Evolutionary conservation across 2,888 invertebrate genomes (phyloP), one percentile per base, ranked within the genome.

Genomic region (Rugalucina vietnamica): DNA sequence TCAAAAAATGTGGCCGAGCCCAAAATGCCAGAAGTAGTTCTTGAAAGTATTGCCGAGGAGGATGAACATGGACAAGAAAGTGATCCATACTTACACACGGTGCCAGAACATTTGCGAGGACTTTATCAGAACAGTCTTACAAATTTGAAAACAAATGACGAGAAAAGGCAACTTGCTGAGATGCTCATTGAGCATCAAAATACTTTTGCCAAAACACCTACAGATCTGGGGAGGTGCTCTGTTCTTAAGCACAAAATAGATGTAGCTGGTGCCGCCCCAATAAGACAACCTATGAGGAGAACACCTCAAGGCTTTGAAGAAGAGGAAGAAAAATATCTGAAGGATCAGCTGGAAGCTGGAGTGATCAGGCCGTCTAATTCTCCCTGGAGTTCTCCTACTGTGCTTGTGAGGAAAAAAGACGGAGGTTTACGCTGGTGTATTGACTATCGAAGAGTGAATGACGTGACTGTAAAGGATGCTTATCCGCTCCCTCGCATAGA

Each of bases 371-470:
- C 76, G 24, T 82, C 77, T 37, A 69, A 27, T 1, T 65, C 60
- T 21, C 77, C 82, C n/a, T 77, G 77, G 77, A 54, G 36, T 50
- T 37, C 73, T 14, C 74, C 77, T 4, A 77, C 73, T 27, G 54
- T 73, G 5, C 29, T 77, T 8, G 72, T 57, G 2, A 54, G n/a
- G 8, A 77, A 77, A 24, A 73, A 73, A 57, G 81, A 76, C 72
- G 54, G 71, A 10, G 75, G 76, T 14, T 27, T 60, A 18, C 10
- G 78, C 14, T 74, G 77, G 36, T 82, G 82, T 54, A 14, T 65
- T 2, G 74, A 82, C 37, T 78, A 71, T 34, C 54, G 82, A 1
- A n/a, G 32, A 2, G 32, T 74, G 5, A 82, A 82, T 74, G 36
- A 71, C 14, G 39, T 49, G 3, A 77, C 82, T 18, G 14, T 12